A percentile compares a stretch with the other conserved stretches of the same genome.
Conservation (phyloP, 2,797 vertebrate genomes). For the Poeciliopsis turneri region DNA sequence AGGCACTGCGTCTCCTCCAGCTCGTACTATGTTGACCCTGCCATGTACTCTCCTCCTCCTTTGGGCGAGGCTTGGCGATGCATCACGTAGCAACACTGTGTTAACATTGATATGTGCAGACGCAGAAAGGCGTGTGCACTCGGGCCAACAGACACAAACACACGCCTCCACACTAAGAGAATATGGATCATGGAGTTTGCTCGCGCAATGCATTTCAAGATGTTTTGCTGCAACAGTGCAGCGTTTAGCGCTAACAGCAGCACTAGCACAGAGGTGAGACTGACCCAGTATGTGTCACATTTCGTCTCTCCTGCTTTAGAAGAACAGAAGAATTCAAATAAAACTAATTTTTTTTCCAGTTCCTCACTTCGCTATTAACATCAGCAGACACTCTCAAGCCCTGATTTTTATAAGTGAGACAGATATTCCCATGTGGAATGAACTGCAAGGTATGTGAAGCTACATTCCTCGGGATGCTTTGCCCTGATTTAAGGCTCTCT, state of each 20-base stretch:
- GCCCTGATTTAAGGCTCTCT: conserved; percentile 57
- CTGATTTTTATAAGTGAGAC: conserved; percentile 65
- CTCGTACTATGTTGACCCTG: conserved; percentile 85
- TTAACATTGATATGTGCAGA: conserved; percentile 63
- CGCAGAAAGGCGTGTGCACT: conserved; percentile 47
- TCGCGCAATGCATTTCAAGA: conserved; percentile 20
- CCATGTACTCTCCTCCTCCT: conserved; percentile 82
- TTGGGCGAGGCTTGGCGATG: conserved; percentile 69
- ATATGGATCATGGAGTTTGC: conserved; percentile 32
- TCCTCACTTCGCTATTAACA: conserved; percentile 50
- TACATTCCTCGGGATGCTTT: conserved; percentile 62
- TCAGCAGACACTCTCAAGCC: conserved; percentile 59
- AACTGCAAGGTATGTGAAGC: conserved; percentile 58
- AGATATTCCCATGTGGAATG: conserved; percentile 72
- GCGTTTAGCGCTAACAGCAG: conserved; percentile 22
- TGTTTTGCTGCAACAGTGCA: background rate
- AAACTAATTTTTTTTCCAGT: conserved; percentile 42
- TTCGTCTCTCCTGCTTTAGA: conserved; percentile 35
- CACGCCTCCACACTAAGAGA: conserved; percentile 25
- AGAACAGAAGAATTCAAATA: conserved; percentile 53
- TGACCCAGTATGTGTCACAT: conserved; percentile 34
- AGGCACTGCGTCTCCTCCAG: conserved; percentile 89
- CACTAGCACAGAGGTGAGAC: conserved; percentile 47
- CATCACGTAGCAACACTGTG: conserved; percentile 66
- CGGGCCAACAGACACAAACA: conserved; percentile 48